Percentiles rank a stretch among this genome's conserved stretches.
These are phyloP conservation scores for Listronotus bonariensis DNA, from an alignment of 1,140 invertebrate genomes.

Conservation along the genomic window DNA sequence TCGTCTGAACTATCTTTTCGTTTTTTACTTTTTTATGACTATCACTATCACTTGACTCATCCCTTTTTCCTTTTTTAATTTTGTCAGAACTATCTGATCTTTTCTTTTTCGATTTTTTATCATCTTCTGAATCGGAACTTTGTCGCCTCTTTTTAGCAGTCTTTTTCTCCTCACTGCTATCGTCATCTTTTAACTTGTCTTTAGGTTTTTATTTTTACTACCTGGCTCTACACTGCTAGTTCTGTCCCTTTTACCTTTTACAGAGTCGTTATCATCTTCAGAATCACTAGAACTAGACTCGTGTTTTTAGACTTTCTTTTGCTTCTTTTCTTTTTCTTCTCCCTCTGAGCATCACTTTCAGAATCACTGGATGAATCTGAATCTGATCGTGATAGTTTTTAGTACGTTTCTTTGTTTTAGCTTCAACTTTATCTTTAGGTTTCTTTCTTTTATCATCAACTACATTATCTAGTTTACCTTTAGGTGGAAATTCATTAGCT, in stretches of 20 bases:
- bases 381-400: constrained; percentile 49
- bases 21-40: constrained; percentile 60
- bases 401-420: constrained; percentile 39
- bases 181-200: constrained; percentile 55
- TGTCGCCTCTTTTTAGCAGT: constrained; percentile 56
- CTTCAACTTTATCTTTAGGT: constrained; percentile 55
- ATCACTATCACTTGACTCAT: constrained; percentile 60
- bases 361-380: constrained; percentile 54
- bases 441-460: constrained; percentile 56
- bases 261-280: constrained; percentile 47
- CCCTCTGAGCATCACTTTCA: constrained; percentile 60
- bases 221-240: constrained; percentile 39
- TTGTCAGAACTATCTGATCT: constrained; percentile 50
- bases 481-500: constrained; percentile 70
- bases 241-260: constrained; percentile 44
- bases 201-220: constrained; percentile 39
- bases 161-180: constrained; percentile 55
- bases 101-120: constrained; percentile 54
- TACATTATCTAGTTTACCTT: constrained; percentile 56
- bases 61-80: constrained; percentile 58
- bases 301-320: constrained; percentile 53
- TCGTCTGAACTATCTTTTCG: constrained; percentile 56
- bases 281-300: constrained; percentile 54
- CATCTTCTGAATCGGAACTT: constrained; percentile 54
- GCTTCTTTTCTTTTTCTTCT: constrained; percentile 56